Conservation (phyloP, 92 coral and sea anemone species). For the Porites cylindrica region DNA sequence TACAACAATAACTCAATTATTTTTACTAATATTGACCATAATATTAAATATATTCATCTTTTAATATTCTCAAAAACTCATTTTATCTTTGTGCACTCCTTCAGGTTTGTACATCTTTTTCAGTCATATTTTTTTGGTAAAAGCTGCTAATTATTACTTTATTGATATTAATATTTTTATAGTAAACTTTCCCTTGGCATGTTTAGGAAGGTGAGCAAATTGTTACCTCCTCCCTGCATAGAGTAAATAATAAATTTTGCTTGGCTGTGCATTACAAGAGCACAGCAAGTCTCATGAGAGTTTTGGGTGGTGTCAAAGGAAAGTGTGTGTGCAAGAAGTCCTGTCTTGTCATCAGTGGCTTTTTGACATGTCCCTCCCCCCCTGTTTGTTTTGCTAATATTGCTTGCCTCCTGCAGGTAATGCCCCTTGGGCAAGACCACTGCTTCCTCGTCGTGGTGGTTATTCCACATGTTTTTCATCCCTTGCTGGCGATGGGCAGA, state of each 20-base stretch:
- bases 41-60: too few relatives aligned
- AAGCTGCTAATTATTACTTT: too few relatives aligned
- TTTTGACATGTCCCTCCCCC: slow-evolving; percentile 28
- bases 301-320: not conserved
- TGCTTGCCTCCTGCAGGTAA: slow-evolving; percentile 69
- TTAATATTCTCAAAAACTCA: too few relatives aligned
- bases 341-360: not conserved
- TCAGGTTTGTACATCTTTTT: too few relatives aligned
- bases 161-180: too few relatives aligned
- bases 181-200: too few relatives aligned
- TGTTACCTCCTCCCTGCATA: too few relatives aligned
- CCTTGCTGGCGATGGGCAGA: slow-evolving; percentile 80
- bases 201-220: not conserved
- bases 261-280: not conserved
- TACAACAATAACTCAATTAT: too few relatives aligned
- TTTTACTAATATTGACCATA: too few relatives aligned
- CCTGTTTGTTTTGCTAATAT: slow-evolving; percentile 65
- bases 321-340: not conserved
- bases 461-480: slow-evolving; percentile 68
- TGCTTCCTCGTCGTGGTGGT: slow-evolving; percentile 49
- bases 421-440: slow-evolving; percentile 73
- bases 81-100: too few relatives aligned
- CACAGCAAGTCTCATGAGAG: not conserved
- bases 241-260: not conserved
- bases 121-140: too few relatives aligned